Evolutionary conservation across 2,113 vertebrate species (phyloP), one percentile per base, ranked within the genome.

Genomic region (Elephas maximus): DNA sequence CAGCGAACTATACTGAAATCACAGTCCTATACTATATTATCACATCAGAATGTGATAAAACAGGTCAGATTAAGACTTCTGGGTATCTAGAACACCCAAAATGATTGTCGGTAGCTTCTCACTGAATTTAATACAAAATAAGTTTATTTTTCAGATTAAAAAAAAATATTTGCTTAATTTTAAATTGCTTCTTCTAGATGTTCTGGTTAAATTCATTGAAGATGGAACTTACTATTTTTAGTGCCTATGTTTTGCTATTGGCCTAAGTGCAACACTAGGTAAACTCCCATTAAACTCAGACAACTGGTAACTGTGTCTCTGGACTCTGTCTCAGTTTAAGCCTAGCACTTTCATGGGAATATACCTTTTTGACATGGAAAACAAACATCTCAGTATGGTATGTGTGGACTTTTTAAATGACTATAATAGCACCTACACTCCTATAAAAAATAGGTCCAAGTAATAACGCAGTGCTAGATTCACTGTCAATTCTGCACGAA

Each of bases 111-210:
- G 6, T 77, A 92, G 67, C 51, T 71, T 33, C 62, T 88, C 6
- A 84, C 3, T 12, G 95, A 95, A 94, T 88, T 91, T 90, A 95
- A 37, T 41, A 51, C n/a, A 86, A 57, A 82, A 60, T 81, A 93
- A 26, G 26, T 65, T 91, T 91, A 20, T 62, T 51, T 77, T 76
- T 60, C 26, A 81, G 60, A 73, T 0, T 92, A 21, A 82, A 57
- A 57, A 82, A 90, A 90, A 76, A 26, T 2, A 82, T 57, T 82
- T 71, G 48, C 18, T 93, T 33, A 93, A 95, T 78, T 94, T 94
- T 78, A 76, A 97, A 81, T 57, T 45, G 44, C 51, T 88, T 76
- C 21, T 69, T 95, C 67, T 94, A 84, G 11, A 97, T 95, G 24
- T 51, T 92, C 12, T 96, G 57, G 37, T 93, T 92, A 96, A 77